phyloP scores from a whole-genome alignment of 2,888 invertebrate genomes.

The Orthosia incerta region DNA sequence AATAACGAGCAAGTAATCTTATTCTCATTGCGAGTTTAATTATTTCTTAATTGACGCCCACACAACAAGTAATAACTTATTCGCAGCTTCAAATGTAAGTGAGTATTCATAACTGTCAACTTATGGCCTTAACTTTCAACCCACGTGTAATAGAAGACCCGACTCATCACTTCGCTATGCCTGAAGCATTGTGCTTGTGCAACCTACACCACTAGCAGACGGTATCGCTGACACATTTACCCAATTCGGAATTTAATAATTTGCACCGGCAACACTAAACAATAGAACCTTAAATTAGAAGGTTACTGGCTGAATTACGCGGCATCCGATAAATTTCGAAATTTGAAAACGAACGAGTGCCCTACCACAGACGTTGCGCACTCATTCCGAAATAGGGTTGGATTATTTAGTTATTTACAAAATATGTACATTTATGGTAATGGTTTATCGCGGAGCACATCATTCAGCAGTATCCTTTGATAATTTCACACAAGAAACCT shows the following conservation, averaged over 20 bases:
- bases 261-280: slow-evolving; percentile 82
- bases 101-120: slow-evolving; percentile 85
- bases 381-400: slow-evolving; percentile 61
- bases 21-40: slow-evolving; percentile 56
- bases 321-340: slow-evolving; percentile 76
- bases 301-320: slow-evolving; percentile 77
- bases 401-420: slow-evolving; percentile 60
- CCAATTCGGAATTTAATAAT: slow-evolving; percentile 84
- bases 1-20: slow-evolving; percentile 60
- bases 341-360: slow-evolving; percentile 66
- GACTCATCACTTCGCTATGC: slow-evolving; percentile 83
- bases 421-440: slow-evolving; percentile 43
- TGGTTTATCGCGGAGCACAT: slow-evolving; percentile 56
- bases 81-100: slow-evolving; percentile 75
- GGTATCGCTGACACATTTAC: slow-evolving; percentile 84
- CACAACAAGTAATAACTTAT: slow-evolving; percentile 74
- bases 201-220: slow-evolving; percentile 76
- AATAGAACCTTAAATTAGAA: slow-evolving; percentile 85
- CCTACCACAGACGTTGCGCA: slow-evolving; percentile 50
- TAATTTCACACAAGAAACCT: slow-evolving; percentile 70
- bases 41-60: slow-evolving; percentile 74
- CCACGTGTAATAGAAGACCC: slow-evolving; percentile 80
- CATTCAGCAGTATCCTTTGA: slow-evolving; percentile 59
- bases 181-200: slow-evolving; percentile 83
- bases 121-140: slow-evolving; percentile 84